Conservation (phyloP, 1,140 invertebrate species). For the Chymomyza costata region DNA sequence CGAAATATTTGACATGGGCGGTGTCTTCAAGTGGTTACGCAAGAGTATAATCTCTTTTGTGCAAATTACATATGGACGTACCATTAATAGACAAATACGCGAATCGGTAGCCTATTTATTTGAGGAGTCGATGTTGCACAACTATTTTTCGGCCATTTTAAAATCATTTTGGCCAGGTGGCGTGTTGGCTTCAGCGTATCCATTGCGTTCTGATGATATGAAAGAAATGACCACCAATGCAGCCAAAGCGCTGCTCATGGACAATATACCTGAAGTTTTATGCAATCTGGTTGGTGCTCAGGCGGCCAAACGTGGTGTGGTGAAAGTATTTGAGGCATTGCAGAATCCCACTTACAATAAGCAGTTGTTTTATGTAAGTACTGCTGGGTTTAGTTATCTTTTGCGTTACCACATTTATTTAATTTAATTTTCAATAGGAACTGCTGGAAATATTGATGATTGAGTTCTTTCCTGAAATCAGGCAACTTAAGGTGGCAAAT, state of each 20-base stretch:
- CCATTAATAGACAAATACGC: slow-evolving; percentile 93
- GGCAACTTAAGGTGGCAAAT: slow-evolving; percentile 57
- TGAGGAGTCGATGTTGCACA: slow-evolving; percentile 92
- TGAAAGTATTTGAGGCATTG: slow-evolving; percentile 90
- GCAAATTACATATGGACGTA: slow-evolving; percentile 92
- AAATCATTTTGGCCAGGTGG: slow-evolving; percentile 94
- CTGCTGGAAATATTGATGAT: slow-evolving; percentile 83
- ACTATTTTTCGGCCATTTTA: slow-evolving; percentile 87
- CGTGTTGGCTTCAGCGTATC: slow-evolving; percentile 78
- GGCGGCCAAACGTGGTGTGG: slow-evolving; percentile 87
- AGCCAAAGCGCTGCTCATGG: slow-evolving; percentile 78
- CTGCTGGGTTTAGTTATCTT: background rate
- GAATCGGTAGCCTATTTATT: slow-evolving; percentile 91
- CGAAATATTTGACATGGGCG: slow-evolving; percentile 92
- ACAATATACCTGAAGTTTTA: slow-evolving; percentile 86
- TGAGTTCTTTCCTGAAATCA: slow-evolving; percentile 85
- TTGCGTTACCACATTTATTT: background rate
- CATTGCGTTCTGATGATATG: slow-evolving; percentile 81
- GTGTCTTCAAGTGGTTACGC: slow-evolving; percentile 90
- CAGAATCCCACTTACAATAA: slow-evolving; percentile 92
- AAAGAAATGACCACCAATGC: slow-evolving; percentile 78
- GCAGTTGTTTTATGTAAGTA: slow-evolving; percentile 92
- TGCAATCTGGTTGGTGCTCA: slow-evolving; percentile 90
- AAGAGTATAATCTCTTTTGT: slow-evolving; percentile 93
- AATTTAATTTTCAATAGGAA: slow-evolving; percentile 77